These are phyloP conservation scores for Rhinichthys osculus DNA, from an alignment of 2,797 vertebrate species.

Conservation along the genomic window DNA sequence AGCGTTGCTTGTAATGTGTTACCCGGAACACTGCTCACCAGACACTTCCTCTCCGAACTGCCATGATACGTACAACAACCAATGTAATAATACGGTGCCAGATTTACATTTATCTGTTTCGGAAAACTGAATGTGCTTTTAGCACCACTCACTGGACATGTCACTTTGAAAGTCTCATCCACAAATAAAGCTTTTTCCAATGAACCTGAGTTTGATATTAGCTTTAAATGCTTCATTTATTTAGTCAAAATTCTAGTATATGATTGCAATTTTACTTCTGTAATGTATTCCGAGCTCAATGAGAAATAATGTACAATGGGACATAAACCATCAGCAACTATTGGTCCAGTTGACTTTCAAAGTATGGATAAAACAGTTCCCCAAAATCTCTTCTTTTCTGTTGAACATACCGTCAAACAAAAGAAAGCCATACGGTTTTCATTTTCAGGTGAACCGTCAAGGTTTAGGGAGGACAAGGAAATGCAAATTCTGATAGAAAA, in stretches of 20 bases:
- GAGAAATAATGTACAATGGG: not conserved
- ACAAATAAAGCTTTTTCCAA: not conserved
- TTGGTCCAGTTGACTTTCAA: not conserved
- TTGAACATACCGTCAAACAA: too few species aligned
- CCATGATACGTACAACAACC: too few species aligned
- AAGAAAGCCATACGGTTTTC: not conserved
- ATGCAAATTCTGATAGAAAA: not conserved
- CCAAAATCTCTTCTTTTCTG: not conserved
- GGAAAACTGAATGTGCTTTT: not conserved
- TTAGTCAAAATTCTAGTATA: not conserved
- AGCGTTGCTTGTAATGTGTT: too few species aligned
- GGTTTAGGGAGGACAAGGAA: not conserved
- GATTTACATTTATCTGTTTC: not conserved
- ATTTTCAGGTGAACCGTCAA: not conserved
- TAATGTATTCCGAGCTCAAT: not conserved
- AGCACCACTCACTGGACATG: not conserved
- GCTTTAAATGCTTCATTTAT: not conserved
- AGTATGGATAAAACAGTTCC: not conserved
- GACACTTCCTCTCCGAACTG: not conserved
- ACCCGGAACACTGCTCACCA: too few species aligned
- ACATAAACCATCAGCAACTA: not conserved
- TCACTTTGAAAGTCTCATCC: not conserved
- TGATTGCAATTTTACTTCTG: not conserved
- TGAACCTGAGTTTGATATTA: not conserved
- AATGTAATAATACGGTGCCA: not conserved